These are phyloP conservation scores for Petrophora chlorosata DNA, from an alignment of 2,888 invertebrate species.

Conservation along the genomic window DNA sequence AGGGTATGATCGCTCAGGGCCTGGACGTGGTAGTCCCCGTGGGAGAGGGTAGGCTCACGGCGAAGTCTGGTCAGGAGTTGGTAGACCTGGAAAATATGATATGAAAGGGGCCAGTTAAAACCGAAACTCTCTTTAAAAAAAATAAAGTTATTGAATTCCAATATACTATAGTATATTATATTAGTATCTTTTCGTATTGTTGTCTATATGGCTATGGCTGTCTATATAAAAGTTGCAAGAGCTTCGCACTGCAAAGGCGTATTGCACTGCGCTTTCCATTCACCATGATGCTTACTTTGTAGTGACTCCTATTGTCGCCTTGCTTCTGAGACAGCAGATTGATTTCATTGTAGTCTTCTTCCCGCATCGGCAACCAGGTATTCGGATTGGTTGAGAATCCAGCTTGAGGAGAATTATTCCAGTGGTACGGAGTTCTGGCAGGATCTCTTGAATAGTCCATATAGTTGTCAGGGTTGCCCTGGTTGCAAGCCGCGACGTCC, in stretches of 20 bases:
- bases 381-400: slow-evolving; percentile 82
- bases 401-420: slow-evolving; percentile 82
- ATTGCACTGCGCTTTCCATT: too few species aligned
- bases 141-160: too few species aligned
- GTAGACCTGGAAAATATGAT: slow-evolving; percentile 69
- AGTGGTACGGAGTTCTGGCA: slow-evolving; percentile 86
- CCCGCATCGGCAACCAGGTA: slow-evolving; percentile 89
- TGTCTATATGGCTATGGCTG: too few species aligned
- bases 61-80: slow-evolving; percentile 79
- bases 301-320: slow-evolving; percentile 74
- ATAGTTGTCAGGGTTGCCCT: slow-evolving; percentile 77
- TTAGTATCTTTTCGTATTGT: too few species aligned
- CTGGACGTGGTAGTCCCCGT: slow-evolving; percentile 61
- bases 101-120: too few species aligned
- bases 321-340: slow-evolving; percentile 81
- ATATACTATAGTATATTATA: too few species aligned
- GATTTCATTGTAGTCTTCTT: slow-evolving; percentile 81
- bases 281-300: slow-evolving; percentile 59
- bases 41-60: slow-evolving; percentile 63
- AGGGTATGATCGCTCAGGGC: slow-evolving; percentile 54
- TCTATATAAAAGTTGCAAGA: neutral
- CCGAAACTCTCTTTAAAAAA: too few species aligned
- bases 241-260: too few species aligned
- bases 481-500: slow-evolving; percentile 82
- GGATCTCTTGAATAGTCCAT: slow-evolving; percentile 82